phyloP scores from a whole-genome alignment of 2,888 invertebrate genomes.

The Andrena chrysosceles region DNA sequence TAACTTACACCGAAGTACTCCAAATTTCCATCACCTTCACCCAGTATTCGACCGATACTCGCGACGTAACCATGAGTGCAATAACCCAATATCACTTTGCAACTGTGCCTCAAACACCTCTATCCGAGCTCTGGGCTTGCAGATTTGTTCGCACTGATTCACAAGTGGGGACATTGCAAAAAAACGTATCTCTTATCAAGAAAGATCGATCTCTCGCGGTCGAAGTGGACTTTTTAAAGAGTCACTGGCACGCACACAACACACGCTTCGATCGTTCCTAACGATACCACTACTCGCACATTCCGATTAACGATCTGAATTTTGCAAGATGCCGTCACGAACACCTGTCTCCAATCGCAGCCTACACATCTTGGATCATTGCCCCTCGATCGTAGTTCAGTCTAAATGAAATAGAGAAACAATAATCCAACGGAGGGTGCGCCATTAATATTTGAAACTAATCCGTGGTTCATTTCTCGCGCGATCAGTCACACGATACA shows the following conservation, averaged over 20 bases:
- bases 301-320: background rate
- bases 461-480: background rate
- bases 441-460: background rate
- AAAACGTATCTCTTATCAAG: background rate
- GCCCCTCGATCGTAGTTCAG: background rate
- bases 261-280: slow-evolving; percentile 15
- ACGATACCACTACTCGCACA: slow-evolving; percentile 14
- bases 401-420: background rate
- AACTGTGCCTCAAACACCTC: background rate
- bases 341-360: background rate
- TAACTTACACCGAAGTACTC: no score
- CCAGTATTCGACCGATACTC: no score
- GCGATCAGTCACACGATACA: background rate
- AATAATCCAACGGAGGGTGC: background rate
- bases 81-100: background rate
- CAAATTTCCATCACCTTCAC: no score
- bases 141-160: slow-evolving; percentile 19
- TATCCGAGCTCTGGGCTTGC: slow-evolving; percentile 50
- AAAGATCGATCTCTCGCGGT: slow-evolving; percentile 15
- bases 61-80: no score
- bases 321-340: background rate
- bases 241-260: slow-evolving; percentile 14
- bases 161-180: background rate
- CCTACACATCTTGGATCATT: background rate
- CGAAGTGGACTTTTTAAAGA: slow-evolving; percentile 1